These are phyloP conservation scores for Doryteuthis pealeii DNA, from an alignment of 1,140 invertebrate species.

Conservation along the genomic window DNA sequence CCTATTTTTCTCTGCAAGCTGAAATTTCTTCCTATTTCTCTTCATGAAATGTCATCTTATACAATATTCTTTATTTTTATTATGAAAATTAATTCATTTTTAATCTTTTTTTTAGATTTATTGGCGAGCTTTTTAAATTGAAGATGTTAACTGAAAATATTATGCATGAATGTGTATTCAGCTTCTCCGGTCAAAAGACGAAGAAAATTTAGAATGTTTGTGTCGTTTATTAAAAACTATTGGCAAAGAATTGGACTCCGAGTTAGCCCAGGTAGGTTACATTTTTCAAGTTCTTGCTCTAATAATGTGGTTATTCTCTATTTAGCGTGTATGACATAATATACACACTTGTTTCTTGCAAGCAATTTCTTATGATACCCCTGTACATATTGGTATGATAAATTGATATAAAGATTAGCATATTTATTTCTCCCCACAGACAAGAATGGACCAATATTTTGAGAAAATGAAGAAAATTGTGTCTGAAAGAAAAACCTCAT, in stretches of 20 bases:
- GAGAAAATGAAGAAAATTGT: conserved; percentile 65
- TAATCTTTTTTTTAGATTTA: conserved; percentile 64
- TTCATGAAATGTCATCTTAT: too few species aligned
- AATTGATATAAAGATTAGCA: too few species aligned
- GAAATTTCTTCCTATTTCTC: too few species aligned
- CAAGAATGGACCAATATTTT: conserved; percentile 66
- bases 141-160: conserved; percentile 87
- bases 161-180: conserved; percentile 82
- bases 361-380: too few species aligned
- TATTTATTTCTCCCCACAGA: conserved; percentile 28
- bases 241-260: conserved; percentile 79
- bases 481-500: conserved; percentile 65
- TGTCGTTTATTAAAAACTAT: conserved; percentile 89
- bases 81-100: too few species aligned
- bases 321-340: too few species aligned
- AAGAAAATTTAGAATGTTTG: conserved; percentile 89
- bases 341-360: too few species aligned
- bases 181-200: conserved; percentile 70
- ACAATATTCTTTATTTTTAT: too few species aligned
- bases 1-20: too few species aligned
- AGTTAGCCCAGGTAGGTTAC: conserved; percentile 52
- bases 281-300: too few species aligned
- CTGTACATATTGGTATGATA: too few species aligned
- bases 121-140: conserved; percentile 91
- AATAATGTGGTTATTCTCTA: too few species aligned